A percentile compares a stretch with the other conserved stretches of the same genome.
Evolutionary conservation across 1,140 invertebrate species (phyloP).

Genomic region (Hestina assimilis): DNA sequence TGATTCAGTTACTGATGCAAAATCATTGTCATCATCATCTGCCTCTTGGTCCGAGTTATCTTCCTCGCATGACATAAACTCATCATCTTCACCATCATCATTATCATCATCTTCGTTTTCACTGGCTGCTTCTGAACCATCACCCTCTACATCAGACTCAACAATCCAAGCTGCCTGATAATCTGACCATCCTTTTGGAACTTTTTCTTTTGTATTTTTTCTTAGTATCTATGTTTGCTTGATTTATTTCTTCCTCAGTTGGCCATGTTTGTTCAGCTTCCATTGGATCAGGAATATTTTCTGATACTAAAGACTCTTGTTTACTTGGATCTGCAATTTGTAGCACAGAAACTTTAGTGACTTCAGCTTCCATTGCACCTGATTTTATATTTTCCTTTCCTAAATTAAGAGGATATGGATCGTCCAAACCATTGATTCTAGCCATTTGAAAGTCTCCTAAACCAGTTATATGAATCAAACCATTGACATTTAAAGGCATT

Average conservation of each 20-base stretch:
- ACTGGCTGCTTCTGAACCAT: constrained; percentile 69
- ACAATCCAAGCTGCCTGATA: constrained; percentile 98
- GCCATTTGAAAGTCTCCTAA: constrained; percentile 95
- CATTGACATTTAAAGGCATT: constrained; percentile 89
- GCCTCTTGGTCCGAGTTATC: constrained; percentile 81
- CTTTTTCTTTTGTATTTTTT: constrained; percentile 87
- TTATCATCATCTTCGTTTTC: constrained; percentile 53
- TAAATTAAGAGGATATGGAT: constrained; percentile 86
- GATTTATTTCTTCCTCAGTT: constrained; percentile 91
- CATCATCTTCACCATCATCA: constrained; percentile 60
- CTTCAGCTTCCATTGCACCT: constrained; percentile 62
- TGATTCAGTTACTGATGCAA: constrained; percentile 83
- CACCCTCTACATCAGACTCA: constrained; percentile 74
- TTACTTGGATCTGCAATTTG: constrained; percentile 83
- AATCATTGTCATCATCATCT: constrained; percentile 81
- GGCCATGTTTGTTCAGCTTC: constrained; percentile 98
- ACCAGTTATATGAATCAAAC: constrained; percentile 92
- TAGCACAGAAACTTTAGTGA: constrained; percentile 77
- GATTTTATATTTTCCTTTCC: constrained; percentile 61
- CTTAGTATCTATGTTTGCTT: constrained; percentile 83
- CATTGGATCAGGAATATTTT: constrained; percentile 93
- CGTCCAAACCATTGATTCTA: constrained; percentile 85
- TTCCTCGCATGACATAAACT: constrained; percentile 83
- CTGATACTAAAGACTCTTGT: constrained; percentile 87
- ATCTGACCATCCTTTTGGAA: constrained; percentile 96